Conservation (phyloP, 2,888 invertebrate species). For the Xylota sylvarum region DNA sequence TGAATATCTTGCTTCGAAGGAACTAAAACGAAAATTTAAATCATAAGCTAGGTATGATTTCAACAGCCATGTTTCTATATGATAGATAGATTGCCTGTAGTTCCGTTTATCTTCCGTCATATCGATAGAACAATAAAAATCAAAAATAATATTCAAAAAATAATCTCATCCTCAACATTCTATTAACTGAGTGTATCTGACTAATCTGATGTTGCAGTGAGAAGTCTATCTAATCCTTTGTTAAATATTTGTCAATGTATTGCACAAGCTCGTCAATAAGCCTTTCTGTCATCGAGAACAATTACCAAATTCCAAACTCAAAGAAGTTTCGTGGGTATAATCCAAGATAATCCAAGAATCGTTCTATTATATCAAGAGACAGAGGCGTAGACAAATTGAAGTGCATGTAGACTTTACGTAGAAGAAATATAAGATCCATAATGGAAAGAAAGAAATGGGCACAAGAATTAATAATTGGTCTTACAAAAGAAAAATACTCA, state of each 20-base stretch:
- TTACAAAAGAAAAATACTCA: background rate
- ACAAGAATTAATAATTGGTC: background rate
- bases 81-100: too few relatives aligned
- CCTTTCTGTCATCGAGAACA: constrained; percentile 4
- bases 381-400: background rate
- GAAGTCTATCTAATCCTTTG: background rate
- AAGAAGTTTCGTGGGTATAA: background rate
- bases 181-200: too few relatives aligned
- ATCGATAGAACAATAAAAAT: too few relatives aligned
- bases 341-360: constrained; percentile 17
- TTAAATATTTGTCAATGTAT: background rate
- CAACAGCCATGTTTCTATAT: too few relatives aligned
- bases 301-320: background rate
- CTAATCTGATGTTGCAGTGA: background rate
- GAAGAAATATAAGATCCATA: background rate
- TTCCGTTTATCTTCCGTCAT: too few relatives aligned
- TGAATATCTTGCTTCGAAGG: too few relatives aligned
- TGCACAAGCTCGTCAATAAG: background rate
- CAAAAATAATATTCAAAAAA: too few relatives aligned
- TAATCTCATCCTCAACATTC: too few relatives aligned
- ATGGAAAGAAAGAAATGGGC: background rate
- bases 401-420: background rate
- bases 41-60: too few relatives aligned
- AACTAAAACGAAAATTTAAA: too few relatives aligned
- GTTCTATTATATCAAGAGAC: background rate